phyloP scores from a whole-genome alignment of 2,113 vertebrate species.

The Porphyrio hochstetteri region DNA sequence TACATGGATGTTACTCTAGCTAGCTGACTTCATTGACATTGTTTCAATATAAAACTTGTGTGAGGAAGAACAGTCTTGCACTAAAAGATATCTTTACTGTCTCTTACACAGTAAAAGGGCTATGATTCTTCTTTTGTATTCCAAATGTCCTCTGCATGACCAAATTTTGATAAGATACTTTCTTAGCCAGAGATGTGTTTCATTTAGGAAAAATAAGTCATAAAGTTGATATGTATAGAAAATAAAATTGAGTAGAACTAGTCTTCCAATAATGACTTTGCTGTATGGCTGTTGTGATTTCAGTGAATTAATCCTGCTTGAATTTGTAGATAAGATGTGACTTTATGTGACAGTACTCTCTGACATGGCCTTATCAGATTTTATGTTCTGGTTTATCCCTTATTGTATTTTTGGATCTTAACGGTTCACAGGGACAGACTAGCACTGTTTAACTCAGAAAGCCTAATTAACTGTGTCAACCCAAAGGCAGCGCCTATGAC shows the following conservation, averaged over 20 bases:
- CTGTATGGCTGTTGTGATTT: neutral
- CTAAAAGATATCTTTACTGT: neutral
- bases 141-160: neutral
- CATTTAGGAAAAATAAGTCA: rapidly evolving
- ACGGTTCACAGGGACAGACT: neutral
- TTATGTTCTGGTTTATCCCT: neutral
- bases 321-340: neutral
- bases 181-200: neutral
- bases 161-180: neutral
- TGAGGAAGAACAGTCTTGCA: neutral
- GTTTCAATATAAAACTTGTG: neutral
- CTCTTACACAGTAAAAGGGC: neutral
- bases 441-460: neutral
- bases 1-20: neutral
- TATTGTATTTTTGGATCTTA: neutral
- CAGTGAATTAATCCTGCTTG: neutral
- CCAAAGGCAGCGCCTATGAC: neutral
- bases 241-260: neutral
- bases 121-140: neutral
- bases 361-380: neutral
- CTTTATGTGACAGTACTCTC: neutral
- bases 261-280: neutral
- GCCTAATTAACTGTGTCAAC: neutral
- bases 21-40: neutral
- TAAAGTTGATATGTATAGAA: neutral